Evolutionary conservation across 2,113 vertebrate genomes (phyloP).

Genomic region (Elephantulus edwardii): DNA sequence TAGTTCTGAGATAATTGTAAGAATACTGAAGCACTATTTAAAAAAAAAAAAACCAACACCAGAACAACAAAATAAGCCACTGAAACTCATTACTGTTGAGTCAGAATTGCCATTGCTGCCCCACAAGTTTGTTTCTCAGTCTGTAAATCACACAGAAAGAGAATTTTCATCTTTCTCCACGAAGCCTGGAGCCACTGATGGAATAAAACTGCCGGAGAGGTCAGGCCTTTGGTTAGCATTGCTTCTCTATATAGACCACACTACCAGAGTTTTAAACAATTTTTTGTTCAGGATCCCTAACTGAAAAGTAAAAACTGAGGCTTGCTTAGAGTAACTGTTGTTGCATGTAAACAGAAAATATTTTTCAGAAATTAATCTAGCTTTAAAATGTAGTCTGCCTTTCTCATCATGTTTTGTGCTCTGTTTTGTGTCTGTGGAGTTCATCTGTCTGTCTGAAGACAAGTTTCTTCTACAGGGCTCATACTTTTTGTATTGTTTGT

Average conservation of each 20-base stretch:
- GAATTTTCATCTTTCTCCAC: too few species aligned
- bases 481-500: neutral
- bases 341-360: neutral
- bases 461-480: neutral
- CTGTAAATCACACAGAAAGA: too few species aligned
- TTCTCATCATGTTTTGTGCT: neutral
- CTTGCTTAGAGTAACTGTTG: neutral
- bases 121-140: too few species aligned
- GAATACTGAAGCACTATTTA: neutral
- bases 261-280: neutral
- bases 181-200: too few species aligned
- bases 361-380: constrained; percentile 18
- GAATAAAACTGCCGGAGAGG: too few species aligned
- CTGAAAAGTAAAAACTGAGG: neutral
- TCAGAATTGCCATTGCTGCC: too few species aligned
- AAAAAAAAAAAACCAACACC: too few species aligned
- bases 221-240: too few species aligned
- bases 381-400: neutral
- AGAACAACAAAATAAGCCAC: too few species aligned
- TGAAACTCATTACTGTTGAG: too few species aligned
- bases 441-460: neutral
- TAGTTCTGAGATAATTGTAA: neutral
- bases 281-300: neutral
- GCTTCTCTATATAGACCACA: too few species aligned
- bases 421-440: neutral